Conservation (phyloP, 2,113 vertebrate species). For the Campylomormyrus numenius region DNA sequence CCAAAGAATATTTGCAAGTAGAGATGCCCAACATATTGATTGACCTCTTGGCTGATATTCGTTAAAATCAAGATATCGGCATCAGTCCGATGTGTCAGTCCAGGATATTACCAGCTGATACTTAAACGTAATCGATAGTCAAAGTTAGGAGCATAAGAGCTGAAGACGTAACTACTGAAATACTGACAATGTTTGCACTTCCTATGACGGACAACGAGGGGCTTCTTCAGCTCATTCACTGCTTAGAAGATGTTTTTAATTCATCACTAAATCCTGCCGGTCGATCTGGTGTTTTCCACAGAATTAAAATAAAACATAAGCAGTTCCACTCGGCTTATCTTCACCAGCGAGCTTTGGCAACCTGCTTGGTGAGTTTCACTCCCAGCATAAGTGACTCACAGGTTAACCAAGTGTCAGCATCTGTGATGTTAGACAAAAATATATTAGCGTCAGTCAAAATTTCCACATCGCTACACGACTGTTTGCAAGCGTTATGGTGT, state of each 20-base stretch:
- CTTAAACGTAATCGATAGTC: not conserved
- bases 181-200: not conserved
- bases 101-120: not conserved
- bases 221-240: not conserved
- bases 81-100: not conserved
- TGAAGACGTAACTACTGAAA: not conserved
- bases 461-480: not conserved
- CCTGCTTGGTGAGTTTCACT: not conserved
- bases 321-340: not conserved
- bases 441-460: not conserved
- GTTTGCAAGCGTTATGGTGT: not conserved
- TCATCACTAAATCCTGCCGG: not conserved
- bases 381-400: not conserved
- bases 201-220: not conserved
- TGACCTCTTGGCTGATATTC: not conserved
- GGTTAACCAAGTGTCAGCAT: not conserved
- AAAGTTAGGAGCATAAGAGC: not conserved
- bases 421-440: not conserved
- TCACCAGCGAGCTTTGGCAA: not conserved
- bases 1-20: not conserved
- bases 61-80: not conserved
- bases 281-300: not conserved
- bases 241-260: not conserved
- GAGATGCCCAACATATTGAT: not conserved
- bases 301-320: not conserved